These are phyloP conservation scores for Clanis bilineata DNA, from an alignment of 2,888 invertebrate species.

Conservation along the genomic window DNA sequence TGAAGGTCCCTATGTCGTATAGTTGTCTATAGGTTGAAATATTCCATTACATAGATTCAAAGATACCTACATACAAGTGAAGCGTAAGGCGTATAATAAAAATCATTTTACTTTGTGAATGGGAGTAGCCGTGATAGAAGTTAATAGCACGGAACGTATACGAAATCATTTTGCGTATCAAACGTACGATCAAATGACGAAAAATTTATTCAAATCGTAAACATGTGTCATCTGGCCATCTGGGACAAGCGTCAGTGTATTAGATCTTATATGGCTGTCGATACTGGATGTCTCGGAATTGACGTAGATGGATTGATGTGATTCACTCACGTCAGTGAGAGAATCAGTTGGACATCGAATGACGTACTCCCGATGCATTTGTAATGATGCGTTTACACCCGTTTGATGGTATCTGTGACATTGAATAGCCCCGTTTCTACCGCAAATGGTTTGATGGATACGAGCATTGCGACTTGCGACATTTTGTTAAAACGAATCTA, in stretches of 20 bases:
- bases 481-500: neutral
- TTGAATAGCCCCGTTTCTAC: neutral
- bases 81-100: too few species aligned
- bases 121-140: too few species aligned
- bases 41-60: too few species aligned
- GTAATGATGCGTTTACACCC: neutral
- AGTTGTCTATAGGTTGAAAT: too few species aligned
- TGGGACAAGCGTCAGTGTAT: slow-evolving; percentile 3
- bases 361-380: neutral
- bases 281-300: neutral
- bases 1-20: too few species aligned
- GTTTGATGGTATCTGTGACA: neutral
- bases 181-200: neutral
- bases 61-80: too few species aligned
- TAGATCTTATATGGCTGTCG: neutral
- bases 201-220: neutral
- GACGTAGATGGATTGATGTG: slow-evolving; percentile 1
- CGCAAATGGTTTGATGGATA: neutral
- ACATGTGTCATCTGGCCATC: neutral
- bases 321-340: slow-evolving; percentile 2
- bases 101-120: too few species aligned
- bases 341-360: neutral
- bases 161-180: too few species aligned
- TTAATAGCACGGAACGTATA: too few species aligned
- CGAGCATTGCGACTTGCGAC: neutral